Base-by-base conservation (phyloP, 1,140 invertebrate genomes). In the Diorhabda sublineata region DNA sequence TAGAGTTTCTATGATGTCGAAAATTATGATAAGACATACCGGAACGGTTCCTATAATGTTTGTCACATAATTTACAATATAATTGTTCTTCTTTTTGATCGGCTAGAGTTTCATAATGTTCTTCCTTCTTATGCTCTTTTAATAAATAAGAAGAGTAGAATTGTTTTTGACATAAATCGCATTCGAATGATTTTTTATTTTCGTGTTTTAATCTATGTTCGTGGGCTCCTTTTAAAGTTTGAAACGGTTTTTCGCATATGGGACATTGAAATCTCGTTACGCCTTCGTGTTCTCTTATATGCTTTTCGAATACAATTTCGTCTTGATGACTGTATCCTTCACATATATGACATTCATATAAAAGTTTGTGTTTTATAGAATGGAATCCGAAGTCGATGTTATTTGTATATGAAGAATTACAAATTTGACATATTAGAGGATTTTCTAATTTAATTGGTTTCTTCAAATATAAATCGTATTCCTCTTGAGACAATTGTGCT, bases 111-210 rank as follows among this genome's bases (percentile, higher is more conserved):
- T 52, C 47, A 52, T 52, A 52, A n/a, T 52, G 47, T 9, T 52
- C 47, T 8, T 6, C 5, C 5, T 52, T 4, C n/a, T 52, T 52
- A 4, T 52, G 47, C 6, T 52, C n/a, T 52, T n/a, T 52, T n/a
- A n/a, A 6, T n/a, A 2, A 3, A 52, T 8, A 8, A n/a, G 47
- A 52, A 52, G 47, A 8, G 2, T 4, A n/a, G 42, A 45, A 63
- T 9, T n/a, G 44, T 43, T 63, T 43, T 45, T 63, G 42, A n/a
- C 61, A 63, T 8, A 63, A n/a, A 63, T 63, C 42, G 7, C 71
- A 82, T 69, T 69, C 82, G 82, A 0, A 61, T n/a, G 42, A n/a
- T 4, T 3, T 63, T 63, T 63, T 44, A 4, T 11, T 43, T n/a
- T 26, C 45, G 43, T 63, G 61, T 9, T 6, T 5, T 7, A 44